Percentiles rank a stretch among this genome's conserved stretches.
Evolutionary conservation across 2,797 vertebrate genomes (phyloP).

Genomic region (Monodelphis domestica): DNA sequence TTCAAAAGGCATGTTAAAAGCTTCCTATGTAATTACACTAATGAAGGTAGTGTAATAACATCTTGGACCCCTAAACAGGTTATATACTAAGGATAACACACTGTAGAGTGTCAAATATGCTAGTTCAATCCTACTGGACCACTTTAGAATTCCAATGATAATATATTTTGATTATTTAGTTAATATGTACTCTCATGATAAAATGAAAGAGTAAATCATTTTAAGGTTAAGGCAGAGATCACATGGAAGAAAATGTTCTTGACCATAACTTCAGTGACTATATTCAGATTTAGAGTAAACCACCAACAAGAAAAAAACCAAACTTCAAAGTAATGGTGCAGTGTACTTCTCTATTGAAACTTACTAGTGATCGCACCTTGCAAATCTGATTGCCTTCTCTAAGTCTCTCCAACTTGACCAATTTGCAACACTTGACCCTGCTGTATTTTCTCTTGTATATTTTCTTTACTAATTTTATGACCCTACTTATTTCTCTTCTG

Average conservation of each 20-base stretch:
- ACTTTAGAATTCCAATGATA: neutral
- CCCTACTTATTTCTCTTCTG: neutral
- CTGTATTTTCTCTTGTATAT: neutral
- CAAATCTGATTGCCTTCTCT: neutral
- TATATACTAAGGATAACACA: neutral
- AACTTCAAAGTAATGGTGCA: neutral
- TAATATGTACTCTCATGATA: neutral
- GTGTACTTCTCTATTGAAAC: neutral
- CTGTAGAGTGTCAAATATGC: neutral
- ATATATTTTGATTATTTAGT: neutral
- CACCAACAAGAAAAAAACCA: neutral
- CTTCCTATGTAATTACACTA: neutral
- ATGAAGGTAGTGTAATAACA: neutral
- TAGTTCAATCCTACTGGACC: neutral
- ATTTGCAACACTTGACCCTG: neutral
- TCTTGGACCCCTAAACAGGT: neutral
- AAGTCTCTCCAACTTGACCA: too few relatives aligned
- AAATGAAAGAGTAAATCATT: neutral
- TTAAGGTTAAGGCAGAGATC: neutral
- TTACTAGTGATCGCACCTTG: neutral
- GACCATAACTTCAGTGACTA: neutral
- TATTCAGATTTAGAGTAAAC: neutral
- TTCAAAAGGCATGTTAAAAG: neutral
- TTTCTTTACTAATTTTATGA: neutral
- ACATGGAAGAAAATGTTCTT: neutral